Conservation (phyloP, 2,888 invertebrate species). For the Diadegma fenestrale region DNA sequence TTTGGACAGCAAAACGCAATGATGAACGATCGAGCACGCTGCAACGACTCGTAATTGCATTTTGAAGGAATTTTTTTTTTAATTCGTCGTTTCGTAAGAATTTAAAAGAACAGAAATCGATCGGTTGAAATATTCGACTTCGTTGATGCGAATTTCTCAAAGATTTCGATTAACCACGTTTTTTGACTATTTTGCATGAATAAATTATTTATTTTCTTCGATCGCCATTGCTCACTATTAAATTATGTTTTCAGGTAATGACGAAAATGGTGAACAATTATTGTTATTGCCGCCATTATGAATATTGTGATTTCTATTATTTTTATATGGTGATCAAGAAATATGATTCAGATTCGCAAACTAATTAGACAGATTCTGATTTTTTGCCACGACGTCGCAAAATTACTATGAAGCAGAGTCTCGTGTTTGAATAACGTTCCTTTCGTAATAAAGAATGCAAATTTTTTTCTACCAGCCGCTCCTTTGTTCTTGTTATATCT, state of each 20-base stretch:
- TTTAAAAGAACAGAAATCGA: not conserved
- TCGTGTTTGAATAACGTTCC: not conserved
- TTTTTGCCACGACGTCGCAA: slow-evolving; percentile 17
- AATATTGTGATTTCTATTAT: not conserved
- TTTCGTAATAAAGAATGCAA: slow-evolving; percentile 48
- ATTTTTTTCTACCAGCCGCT: slow-evolving; percentile 23
- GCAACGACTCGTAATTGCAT: not conserved
- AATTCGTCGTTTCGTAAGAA: not conserved
- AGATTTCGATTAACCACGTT: slow-evolving; percentile 39
- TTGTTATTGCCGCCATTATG: slow-evolving; percentile 22
- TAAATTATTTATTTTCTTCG: not conserved
- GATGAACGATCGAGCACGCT: not conserved
- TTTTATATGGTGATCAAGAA: slow-evolving; percentile 4
- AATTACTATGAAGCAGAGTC: slow-evolving; percentile 60
- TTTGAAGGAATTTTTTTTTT: slow-evolving; percentile 18
- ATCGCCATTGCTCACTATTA: not conserved
- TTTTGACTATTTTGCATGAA: not conserved
- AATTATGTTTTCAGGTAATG: not conserved
- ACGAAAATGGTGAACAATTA: not conserved
- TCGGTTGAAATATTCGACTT: slow-evolving; percentile 8
- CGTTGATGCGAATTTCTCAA: slow-evolving; percentile 43
- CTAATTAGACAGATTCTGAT: slow-evolving; percentile 51
- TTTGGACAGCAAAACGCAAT: not conserved
- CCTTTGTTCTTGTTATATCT: not conserved
- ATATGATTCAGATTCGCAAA: slow-evolving; percentile 64